Evolutionary conservation across 2,888 invertebrate species (phyloP).

Genomic region (Oligia fasciuncula): DNA sequence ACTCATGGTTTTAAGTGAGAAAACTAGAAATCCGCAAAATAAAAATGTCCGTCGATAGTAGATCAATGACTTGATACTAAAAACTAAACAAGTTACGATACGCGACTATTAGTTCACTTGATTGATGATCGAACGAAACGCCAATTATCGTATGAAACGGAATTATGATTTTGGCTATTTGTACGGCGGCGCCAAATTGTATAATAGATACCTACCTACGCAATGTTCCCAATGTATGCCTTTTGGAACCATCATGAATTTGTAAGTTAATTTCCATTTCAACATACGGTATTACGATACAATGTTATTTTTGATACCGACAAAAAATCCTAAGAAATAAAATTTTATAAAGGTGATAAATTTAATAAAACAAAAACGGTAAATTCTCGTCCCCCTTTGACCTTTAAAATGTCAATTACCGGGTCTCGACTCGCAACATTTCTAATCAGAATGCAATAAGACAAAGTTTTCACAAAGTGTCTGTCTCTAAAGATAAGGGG

Average conservation of each 20-base stretch:
- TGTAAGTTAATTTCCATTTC: slow-evolving; percentile 5
- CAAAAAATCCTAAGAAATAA: neutral
- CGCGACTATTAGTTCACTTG: slow-evolving; percentile 44
- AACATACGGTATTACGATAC: neutral
- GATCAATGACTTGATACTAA: slow-evolving; percentile 27
- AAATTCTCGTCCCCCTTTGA: slow-evolving; percentile 72
- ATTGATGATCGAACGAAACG: slow-evolving; percentile 55
- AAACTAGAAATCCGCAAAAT: neutral
- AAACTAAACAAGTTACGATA: slow-evolving; percentile 31
- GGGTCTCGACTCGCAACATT: slow-evolving; percentile 50
- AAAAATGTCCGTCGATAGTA: slow-evolving; percentile 21
- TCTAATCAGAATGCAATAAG: slow-evolving; percentile 86
- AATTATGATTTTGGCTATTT: slow-evolving; percentile 49
- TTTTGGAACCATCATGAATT: slow-evolving; percentile 30
- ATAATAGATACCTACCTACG: slow-evolving; percentile 1
- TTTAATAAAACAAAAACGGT: slow-evolving; percentile 32
- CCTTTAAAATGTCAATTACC: slow-evolving; percentile 81
- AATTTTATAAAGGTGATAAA: slow-evolving; percentile 31
- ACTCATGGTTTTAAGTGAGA: neutral
- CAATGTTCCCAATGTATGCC: slow-evolving; percentile 32
- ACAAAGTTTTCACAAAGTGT: slow-evolving; percentile 87
- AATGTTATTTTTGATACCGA: neutral
- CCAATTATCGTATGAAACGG: slow-evolving; percentile 62
- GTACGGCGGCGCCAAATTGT: slow-evolving; percentile 45
- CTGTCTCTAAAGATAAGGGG: slow-evolving; percentile 87